Evolutionary conservation across 2,113 vertebrate species (phyloP).

Genomic region (Alectura lathami): DNA sequence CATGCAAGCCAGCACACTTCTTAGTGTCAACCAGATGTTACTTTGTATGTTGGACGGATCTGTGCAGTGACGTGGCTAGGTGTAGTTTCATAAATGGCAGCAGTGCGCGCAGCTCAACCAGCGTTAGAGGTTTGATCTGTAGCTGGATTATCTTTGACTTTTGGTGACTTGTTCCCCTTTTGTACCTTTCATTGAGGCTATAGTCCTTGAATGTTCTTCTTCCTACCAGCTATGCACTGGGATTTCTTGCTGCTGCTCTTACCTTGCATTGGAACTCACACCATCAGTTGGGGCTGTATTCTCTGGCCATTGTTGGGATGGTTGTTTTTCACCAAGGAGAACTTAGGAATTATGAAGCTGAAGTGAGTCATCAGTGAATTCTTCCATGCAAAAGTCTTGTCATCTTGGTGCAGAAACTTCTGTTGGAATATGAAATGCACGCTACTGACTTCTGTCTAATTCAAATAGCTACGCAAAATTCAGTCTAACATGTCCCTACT

Average conservation of each 20-base stretch:
- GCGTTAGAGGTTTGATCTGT: not conserved
- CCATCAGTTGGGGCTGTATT: not conserved
- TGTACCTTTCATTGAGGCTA: not conserved
- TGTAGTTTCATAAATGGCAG: not conserved
- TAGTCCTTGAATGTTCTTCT: not conserved
- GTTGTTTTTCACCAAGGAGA: not conserved
- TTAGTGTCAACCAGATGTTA: not conserved
- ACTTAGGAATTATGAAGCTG: not conserved
- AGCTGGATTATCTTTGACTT: not conserved
- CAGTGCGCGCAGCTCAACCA: not conserved
- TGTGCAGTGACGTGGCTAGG: not conserved
- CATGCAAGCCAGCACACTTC: not conserved
- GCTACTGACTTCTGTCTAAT: not conserved
- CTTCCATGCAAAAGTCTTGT: not conserved
- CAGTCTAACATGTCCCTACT: not conserved
- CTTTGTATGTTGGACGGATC: not conserved
- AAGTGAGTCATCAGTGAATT: not conserved
- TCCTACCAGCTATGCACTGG: fast-evolving
- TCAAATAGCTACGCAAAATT: not conserved
- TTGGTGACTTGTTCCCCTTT: not conserved
- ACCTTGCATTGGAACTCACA: fast-evolving
- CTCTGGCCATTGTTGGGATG: not conserved
- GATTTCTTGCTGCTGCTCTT: not conserved
- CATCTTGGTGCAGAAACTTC: not conserved
- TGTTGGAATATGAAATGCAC: not conserved